A percentile compares a stretch with the other conserved stretches of the same genome.
Conservation (phyloP, 2,888 invertebrate genomes). For the Melanophora roralis region DNA sequence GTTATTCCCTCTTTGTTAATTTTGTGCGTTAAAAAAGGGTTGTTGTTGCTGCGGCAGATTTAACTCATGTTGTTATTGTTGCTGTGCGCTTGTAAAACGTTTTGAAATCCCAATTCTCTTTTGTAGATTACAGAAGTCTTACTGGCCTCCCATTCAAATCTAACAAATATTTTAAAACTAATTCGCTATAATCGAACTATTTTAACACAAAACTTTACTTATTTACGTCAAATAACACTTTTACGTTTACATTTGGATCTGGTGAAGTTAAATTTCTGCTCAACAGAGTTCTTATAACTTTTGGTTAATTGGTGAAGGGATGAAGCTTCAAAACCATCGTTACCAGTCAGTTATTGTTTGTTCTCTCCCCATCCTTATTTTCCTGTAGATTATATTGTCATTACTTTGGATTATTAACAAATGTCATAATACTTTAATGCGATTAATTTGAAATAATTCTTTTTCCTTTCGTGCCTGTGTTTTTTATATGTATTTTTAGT, state of each 20-base stretch:
- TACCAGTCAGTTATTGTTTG: slow-evolving; percentile 67
- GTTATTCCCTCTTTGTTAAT: not conserved
- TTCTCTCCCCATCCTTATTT: slow-evolving; percentile 21
- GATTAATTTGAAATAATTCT: slow-evolving; percentile 58
- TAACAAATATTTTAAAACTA: too few relatives aligned
- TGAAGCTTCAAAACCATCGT: slow-evolving; percentile 64
- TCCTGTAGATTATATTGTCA: slow-evolving; percentile 66
- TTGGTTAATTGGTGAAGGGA: not conserved
- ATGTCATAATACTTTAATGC: slow-evolving; percentile 64
- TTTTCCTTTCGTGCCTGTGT: not conserved
- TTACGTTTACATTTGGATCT: too few relatives aligned
- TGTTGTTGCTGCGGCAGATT: slow-evolving; percentile 17
- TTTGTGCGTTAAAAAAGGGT: slow-evolving; percentile 45
- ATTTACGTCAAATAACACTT: too few relatives aligned
- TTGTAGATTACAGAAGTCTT: not conserved
- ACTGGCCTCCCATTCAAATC: not conserved
- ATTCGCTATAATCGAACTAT: too few relatives aligned
- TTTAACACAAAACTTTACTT: too few relatives aligned
- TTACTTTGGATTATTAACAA: slow-evolving; percentile 62
- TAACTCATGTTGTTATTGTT: slow-evolving; percentile 4
- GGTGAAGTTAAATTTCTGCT: not conserved
- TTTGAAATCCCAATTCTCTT: not conserved
- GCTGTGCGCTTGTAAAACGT: slow-evolving; percentile 1
- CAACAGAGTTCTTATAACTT: not conserved
- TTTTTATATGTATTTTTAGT: slow-evolving; percentile 10